Evolutionary conservation across 2,113 vertebrate species (phyloP), one percentile per base, ranked within the genome.

Genomic region (Dermatemys mawii): DNA sequence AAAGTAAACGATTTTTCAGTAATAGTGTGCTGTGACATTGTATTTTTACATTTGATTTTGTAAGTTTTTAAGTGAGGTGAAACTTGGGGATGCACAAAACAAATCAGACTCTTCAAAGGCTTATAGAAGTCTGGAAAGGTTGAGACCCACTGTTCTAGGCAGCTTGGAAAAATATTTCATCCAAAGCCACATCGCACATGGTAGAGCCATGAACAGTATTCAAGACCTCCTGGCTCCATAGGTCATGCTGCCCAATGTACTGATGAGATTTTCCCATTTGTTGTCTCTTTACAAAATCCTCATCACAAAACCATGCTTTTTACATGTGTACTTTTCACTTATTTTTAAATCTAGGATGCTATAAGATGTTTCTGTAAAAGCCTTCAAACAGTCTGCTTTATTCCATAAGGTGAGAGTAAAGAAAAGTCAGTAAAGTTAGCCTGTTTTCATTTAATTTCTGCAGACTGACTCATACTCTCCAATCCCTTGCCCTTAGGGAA

Each of bases 381-480:
- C 93, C 73, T 95, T 95, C 88, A 70, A 1, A 0, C 50, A 85
- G 46, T 81, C 85, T 38, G 32, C 78, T 87, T 76, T 94, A 55
- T 26, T 92, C 53, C 57, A 24, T 82, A 94, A 97, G 88, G 91
- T 93, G 97, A 90, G 87, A 95, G 76, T 67, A 95, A 87, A 95
- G 84, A 97, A 96, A 96, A 96, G 95, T 96, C 95, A 95, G 90
- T 96, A 95, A 97, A 96, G 87, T 90, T 87, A 84, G 55, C 83
- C 91, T 98, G 96, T 95, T 98, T 97, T 97, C 93, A 93, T 94
- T 98, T 98, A 54, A 94, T 97, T 97, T 97, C 94, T 98, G 91
- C 21, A 84, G 81, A 93, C 90, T 98, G 97, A 98, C 97, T 98
- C 97, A 98, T 96, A 94, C 83, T 96, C 97, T 96, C 97, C 96